These are phyloP conservation scores for Poecilia velifera DNA, from an alignment of 2,797 vertebrate genomes.

Conservation along the genomic window DNA sequence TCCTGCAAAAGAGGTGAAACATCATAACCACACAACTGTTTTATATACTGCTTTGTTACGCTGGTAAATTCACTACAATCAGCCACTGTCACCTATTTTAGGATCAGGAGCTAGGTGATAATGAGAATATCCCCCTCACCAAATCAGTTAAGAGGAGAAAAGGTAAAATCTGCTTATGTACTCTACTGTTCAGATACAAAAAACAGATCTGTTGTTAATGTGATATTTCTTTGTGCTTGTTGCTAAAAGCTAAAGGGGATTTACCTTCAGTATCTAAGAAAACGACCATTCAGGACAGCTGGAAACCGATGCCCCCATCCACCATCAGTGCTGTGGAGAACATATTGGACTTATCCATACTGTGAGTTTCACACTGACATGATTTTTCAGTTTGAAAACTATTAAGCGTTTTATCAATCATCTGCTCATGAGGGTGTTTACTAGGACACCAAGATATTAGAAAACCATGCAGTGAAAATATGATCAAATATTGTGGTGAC, in stretches of 20 bases:
- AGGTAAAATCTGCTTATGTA: constrained; percentile 47
- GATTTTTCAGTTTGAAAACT: background rate
- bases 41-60: background rate
- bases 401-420: background rate
- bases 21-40: background rate
- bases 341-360: constrained; percentile 72
- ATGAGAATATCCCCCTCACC: background rate
- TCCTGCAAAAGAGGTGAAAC: constrained; percentile 37
- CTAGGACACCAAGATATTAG: background rate
- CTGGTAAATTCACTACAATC: background rate
- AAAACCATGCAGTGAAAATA: background rate
- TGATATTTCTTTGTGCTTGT: background rate
- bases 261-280: constrained; percentile 33
- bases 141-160: constrained; percentile 40
- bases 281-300: constrained; percentile 55
- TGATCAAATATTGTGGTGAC: background rate
- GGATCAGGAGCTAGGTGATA: constrained; percentile 18
- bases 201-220: background rate
- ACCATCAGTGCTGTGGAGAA: constrained; percentile 70
- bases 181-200: background rate
- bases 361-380: constrained; percentile 69
- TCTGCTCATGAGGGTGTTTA: background rate
- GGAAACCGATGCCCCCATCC: constrained; percentile 60
- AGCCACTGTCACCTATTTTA: background rate
- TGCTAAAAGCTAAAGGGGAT: constrained; percentile 12